Conservation (phyloP, 1,140 invertebrate genomes). For the Euura lappo region DNA sequence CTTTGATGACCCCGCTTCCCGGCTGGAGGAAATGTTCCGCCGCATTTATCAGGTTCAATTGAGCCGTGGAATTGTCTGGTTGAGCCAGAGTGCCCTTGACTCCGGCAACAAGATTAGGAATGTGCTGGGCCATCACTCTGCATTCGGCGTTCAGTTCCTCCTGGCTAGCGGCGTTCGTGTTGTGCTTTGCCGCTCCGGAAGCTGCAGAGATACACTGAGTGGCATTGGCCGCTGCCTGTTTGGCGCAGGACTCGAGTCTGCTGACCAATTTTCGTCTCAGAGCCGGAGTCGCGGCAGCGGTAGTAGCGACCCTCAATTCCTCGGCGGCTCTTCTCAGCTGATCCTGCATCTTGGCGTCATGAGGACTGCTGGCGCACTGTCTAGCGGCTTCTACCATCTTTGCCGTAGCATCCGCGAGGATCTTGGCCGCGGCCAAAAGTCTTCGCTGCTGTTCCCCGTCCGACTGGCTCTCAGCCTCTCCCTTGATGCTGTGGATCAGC, state of each 20-base stretch:
- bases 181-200: constrained; percentile 77
- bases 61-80: constrained; percentile 76
- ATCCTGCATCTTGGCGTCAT: constrained; percentile 84
- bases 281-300: constrained; percentile 78
- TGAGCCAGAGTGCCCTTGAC: constrained; percentile 76
- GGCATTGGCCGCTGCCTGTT: constrained; percentile 85
- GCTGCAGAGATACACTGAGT: constrained; percentile 90
- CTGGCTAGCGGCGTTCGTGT: constrained; percentile 71
- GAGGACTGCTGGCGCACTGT: constrained; percentile 84
- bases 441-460: constrained; percentile 90
- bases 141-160: constrained; percentile 82
- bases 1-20: constrained; percentile 73
- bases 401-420: constrained; percentile 94
- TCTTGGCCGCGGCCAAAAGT: constrained; percentile 89
- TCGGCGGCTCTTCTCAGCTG: constrained; percentile 87
- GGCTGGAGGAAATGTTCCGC: constrained; percentile 86
- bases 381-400: constrained; percentile 96
- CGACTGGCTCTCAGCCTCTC: constrained; percentile 87
- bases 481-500: constrained; percentile 92
- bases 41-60: constrained; percentile 85
- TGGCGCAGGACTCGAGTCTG: constrained; percentile 80
- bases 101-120: constrained; percentile 83
- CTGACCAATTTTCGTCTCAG: constrained; percentile 80
- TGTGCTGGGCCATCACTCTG: constrained; percentile 76
- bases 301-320: constrained; percentile 88